These are phyloP conservation scores for Autographa gamma DNA, from an alignment of 2,888 invertebrate species.

Conservation along the genomic window DNA sequence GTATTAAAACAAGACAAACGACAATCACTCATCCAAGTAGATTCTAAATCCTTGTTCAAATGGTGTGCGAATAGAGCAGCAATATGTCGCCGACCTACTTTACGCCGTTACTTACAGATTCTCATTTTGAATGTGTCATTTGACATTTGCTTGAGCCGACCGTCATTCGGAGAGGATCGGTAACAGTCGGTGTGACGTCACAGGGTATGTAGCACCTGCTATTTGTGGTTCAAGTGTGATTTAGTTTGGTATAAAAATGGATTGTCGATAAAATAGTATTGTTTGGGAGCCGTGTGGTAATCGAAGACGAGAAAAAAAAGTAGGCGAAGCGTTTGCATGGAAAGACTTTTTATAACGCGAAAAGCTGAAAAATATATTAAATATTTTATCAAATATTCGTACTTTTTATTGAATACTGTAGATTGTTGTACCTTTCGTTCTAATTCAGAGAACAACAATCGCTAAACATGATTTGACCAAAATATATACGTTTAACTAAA, in stretches of 20 bases:
- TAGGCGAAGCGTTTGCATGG: neutral
- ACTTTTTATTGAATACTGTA: too few species aligned
- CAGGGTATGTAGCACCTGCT: neutral
- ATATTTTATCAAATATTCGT: too few species aligned
- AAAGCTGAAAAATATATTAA: neutral
- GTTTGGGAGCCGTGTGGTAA: neutral
- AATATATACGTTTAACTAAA: neutral
- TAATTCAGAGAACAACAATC: too few species aligned
- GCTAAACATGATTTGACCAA: neutral
- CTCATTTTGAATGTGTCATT: constrained; percentile 7
- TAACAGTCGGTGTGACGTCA: neutral
- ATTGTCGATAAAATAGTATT: neutral
- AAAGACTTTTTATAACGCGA: neutral
- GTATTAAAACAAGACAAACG: neutral
- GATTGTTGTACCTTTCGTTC: too few species aligned
- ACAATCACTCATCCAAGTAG: neutral
- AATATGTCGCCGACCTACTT: neutral
- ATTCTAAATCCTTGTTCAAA: neutral
- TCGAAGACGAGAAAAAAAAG: neutral
- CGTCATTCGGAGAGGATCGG: neutral
- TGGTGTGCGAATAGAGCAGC: neutral
- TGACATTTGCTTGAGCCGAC: constrained; percentile 8
- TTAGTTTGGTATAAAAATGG: neutral
- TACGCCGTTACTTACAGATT: constrained; percentile 6
- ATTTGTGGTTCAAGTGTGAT: neutral